Evolutionary conservation across 2,797 vertebrate genomes (phyloP), one percentile per base, ranked within the genome.

Genomic region (Anguilla marmorata): DNA sequence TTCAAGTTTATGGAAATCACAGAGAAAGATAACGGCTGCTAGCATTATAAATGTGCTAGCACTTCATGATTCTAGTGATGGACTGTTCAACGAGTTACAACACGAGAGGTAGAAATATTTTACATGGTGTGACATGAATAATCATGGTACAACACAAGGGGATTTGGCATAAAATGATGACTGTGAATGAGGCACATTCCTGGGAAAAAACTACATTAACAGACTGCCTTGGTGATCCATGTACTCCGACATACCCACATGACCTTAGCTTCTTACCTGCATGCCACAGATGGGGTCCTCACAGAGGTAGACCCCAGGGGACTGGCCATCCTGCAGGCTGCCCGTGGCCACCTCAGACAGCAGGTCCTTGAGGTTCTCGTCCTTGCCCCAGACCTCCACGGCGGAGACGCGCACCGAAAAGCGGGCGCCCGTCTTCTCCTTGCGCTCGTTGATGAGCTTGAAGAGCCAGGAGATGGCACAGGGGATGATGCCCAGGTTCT

Each of bases 281-380:
- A 99, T 99, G 93, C 98, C 98, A 90, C 98, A 99, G 93, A 99
- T 99, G 87, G 98, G 98, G 91, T 99, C 98, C 93, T 99, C 98
- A 19, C 97, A 99, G 86, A 99, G 97, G 93, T 99, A 99, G 89
- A 99, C 98, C 84, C 98, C 98, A 0, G 98, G 98, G 48, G 98
- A 99, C 92, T 99, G 98, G 88, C 98, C 98, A 1, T 99, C 98
- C 94, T 99, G 98, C 87, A 99, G 94, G 86, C 98, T 99, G 87
- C 98, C 98, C 5, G 98, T 99, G 60, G 98, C 98, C 90, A 99
- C 98, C 82, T 99, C 98, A 0, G 98, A 98, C 88, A 99, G 93
- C 87, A 99, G 91, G 90, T 99, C 98, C 88, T 98, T 97, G 5
- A 99, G 96, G 89, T 98, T 99, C 94, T 99, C 98, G n/a, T 99